Percentiles rank a stretch among this genome's conserved stretches.
These are phyloP conservation scores for Caenorhabditis afra DNA, from an alignment of 2,888 invertebrate species.

Conservation along the genomic window DNA sequence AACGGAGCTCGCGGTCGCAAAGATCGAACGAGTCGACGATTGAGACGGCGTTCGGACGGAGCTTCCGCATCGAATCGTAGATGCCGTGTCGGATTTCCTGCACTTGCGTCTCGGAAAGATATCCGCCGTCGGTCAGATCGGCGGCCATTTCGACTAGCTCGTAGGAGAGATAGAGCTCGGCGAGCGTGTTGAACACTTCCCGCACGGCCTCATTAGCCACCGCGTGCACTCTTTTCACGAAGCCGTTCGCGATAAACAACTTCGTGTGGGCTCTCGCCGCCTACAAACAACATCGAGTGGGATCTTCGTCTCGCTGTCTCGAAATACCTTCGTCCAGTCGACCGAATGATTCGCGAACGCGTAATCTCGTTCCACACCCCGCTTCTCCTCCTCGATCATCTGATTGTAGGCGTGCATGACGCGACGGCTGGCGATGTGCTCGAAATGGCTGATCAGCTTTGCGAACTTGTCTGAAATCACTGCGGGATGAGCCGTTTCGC, in stretches of 20 bases:
- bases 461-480: slow-evolving; percentile 48
- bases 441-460: slow-evolving; percentile 55
- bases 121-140: slow-evolving; percentile 56
- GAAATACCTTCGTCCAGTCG: slow-evolving; percentile 57
- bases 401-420: slow-evolving; percentile 47
- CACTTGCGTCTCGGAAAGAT: slow-evolving; percentile 47
- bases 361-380: slow-evolving; percentile 58
- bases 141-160: slow-evolving; percentile 55
- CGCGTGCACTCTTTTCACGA: slow-evolving; percentile 69
- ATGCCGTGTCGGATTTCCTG: slow-evolving; percentile 48
- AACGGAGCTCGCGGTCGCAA: slow-evolving; percentile 81
- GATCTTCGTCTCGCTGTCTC: too few relatives aligned
- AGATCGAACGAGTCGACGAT: slow-evolving; percentile 92
- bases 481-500: not conserved
- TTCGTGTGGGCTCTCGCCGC: slow-evolving; percentile 62
- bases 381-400: slow-evolving; percentile 57
- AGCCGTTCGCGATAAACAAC: slow-evolving; percentile 61
- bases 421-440: slow-evolving; percentile 61
- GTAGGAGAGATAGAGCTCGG: slow-evolving; percentile 85
- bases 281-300: slow-evolving; percentile 38
- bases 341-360: slow-evolving; percentile 70
- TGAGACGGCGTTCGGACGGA: slow-evolving; percentile 91
- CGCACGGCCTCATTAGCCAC: slow-evolving; percentile 84
- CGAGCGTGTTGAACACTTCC: slow-evolving; percentile 85
- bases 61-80: slow-evolving; percentile 57